Percentiles rank a stretch among this genome's conserved stretches.
Evolutionary conservation across 2,113 vertebrate genomes (phyloP).

Genomic region (Myiopsitta monachus): DNA sequence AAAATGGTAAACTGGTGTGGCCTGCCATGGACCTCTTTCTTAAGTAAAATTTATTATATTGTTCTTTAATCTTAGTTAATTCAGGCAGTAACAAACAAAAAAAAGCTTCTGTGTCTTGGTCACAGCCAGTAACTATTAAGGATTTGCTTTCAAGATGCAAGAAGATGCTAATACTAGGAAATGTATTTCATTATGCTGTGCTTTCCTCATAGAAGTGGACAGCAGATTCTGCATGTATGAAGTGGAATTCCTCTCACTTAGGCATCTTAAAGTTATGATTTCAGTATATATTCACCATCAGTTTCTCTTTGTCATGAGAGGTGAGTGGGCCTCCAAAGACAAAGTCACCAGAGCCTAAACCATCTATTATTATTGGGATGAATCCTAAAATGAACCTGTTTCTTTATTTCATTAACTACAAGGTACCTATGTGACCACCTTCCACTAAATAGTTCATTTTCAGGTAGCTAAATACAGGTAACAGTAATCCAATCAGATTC

Average conservation of each 20-base stretch:
- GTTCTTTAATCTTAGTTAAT: background rate
- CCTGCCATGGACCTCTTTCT: background rate
- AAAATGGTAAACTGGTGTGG: background rate
- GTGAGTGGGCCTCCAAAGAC: background rate
- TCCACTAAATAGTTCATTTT: background rate
- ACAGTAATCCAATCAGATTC: background rate
- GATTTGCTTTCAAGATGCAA: background rate
- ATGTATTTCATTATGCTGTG: background rate
- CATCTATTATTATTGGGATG: background rate
- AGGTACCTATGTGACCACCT: background rate
- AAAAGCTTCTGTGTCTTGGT: background rate
- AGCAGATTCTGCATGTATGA: background rate
- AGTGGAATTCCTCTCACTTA: background rate
- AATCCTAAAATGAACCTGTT: background rate
- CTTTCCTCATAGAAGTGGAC: background rate
- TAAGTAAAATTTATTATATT: background rate
- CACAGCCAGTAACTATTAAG: background rate
- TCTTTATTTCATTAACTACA: background rate
- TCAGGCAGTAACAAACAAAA: background rate
- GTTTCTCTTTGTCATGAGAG: background rate
- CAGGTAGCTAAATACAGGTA: background rate
- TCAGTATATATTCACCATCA: background rate
- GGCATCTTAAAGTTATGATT: background rate
- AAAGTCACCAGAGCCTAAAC: background rate
- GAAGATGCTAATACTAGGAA: background rate